phyloP scores from a whole-genome alignment of 2,888 invertebrate genomes.

The Meliscaeva auricollis region DNA sequence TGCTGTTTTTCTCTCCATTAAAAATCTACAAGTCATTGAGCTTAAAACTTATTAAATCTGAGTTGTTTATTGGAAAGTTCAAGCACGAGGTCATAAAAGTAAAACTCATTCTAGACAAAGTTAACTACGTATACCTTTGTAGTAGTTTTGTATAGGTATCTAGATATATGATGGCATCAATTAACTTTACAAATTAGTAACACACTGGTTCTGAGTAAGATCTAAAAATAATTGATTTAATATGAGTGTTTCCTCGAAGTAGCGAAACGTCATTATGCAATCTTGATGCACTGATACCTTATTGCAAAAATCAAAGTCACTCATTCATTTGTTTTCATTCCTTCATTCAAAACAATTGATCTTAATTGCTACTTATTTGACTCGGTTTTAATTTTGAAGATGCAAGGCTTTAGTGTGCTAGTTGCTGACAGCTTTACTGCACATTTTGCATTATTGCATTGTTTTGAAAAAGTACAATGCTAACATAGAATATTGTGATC shows the following conservation, averaged over 20 bases:
- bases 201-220: neutral
- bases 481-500: too few species aligned
- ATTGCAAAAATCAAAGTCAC: constrained; percentile 1
- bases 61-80: neutral
- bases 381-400: constrained; percentile 2
- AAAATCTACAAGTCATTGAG: neutral
- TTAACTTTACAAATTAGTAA: neutral
- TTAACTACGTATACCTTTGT: too few species aligned
- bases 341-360: constrained; percentile 10
- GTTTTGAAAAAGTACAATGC: too few species aligned
- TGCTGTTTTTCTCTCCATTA: neutral
- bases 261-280: neutral
- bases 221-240: neutral
- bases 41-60: neutral
- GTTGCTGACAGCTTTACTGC: constrained; percentile 2
- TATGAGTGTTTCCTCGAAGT: neutral
- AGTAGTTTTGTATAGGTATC: too few species aligned
- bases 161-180: neutral
- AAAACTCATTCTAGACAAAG: neutral
- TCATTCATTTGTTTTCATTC: neutral
- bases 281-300: neutral
- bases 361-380: constrained; percentile 23
- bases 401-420: neutral
- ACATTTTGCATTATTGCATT: constrained; percentile 4
- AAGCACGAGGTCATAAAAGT: neutral